Evolutionary conservation across 2,888 invertebrate genomes (phyloP).

Genomic region (Antheraea assamensis): DNA sequence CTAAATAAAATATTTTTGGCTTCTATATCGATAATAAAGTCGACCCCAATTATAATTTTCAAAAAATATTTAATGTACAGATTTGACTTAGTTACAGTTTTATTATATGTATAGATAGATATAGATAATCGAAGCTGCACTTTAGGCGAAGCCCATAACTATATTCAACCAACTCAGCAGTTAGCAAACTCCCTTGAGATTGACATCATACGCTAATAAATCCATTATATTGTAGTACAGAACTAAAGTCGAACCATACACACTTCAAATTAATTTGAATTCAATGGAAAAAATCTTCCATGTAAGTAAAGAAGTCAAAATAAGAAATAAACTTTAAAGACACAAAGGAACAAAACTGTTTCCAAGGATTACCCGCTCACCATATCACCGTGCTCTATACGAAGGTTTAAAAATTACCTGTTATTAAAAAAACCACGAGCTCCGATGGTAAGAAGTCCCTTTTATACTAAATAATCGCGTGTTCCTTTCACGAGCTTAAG

Average conservation of each 20-base stretch:
- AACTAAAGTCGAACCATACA: not conserved
- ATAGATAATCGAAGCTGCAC: too few relatives aligned
- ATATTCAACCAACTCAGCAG: too few relatives aligned
- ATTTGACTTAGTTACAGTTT: too few relatives aligned
- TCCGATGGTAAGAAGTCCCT: not conserved
- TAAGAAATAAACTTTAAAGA: not conserved
- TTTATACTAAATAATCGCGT: constrained; percentile 4
- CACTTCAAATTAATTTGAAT: not conserved
- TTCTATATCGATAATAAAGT: too few relatives aligned
- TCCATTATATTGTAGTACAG: not conserved
- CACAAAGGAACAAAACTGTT: not conserved
- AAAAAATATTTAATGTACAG: too few relatives aligned
- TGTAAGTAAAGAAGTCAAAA: not conserved
- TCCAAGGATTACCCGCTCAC: constrained; percentile 10
- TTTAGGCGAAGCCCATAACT: too few relatives aligned
- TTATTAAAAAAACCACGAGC: constrained; percentile 4
- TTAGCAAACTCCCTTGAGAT: too few relatives aligned
- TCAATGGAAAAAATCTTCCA: not conserved
- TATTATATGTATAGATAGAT: too few relatives aligned
- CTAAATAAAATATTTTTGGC: too few relatives aligned
- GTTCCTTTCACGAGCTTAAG: not conserved
- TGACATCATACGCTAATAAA: too few relatives aligned
- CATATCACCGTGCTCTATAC: not conserved
- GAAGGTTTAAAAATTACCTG: not conserved
- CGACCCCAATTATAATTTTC: too few relatives aligned